These are phyloP conservation scores for Cantharis lateralis DNA, from an alignment of 2,888 invertebrate genomes.

Conservation along the genomic window DNA sequence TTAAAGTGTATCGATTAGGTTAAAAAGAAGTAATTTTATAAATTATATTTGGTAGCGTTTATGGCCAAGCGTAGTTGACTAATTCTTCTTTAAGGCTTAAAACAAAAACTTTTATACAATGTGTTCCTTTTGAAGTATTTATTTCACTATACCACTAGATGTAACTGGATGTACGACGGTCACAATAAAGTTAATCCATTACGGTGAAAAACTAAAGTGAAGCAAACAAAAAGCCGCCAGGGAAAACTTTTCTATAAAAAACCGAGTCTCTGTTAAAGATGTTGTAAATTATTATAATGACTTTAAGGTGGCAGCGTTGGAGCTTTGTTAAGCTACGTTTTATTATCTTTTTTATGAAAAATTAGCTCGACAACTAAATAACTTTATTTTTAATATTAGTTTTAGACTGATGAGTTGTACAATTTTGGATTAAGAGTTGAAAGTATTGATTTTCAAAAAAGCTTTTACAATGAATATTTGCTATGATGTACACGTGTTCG, in stretches of 20 bases:
- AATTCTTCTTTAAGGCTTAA: slow-evolving; percentile 33
- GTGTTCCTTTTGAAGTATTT: slow-evolving; percentile 33
- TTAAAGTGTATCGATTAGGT: slow-evolving; percentile 23
- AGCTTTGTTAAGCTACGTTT: slow-evolving; percentile 26
- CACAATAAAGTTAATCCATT: slow-evolving; percentile 47
- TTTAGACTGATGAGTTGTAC: background rate
- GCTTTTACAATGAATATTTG: slow-evolving; percentile 4
- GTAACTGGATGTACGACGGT: slow-evolving; percentile 33
- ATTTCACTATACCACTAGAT: slow-evolving; percentile 35
- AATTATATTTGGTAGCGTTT: slow-evolving; percentile 18
- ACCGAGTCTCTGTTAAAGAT: slow-evolving; percentile 35
- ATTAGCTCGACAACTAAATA: slow-evolving; percentile 12
- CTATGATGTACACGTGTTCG: slow-evolving; percentile 17
- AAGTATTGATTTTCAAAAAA: background rate
- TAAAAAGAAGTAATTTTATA: slow-evolving; percentile 8
- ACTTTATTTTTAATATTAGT: background rate
- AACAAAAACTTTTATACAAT: slow-evolving; percentile 34
- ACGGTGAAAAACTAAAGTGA: slow-evolving; percentile 46
- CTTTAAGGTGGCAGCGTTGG: slow-evolving; percentile 36
- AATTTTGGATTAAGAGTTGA: background rate
- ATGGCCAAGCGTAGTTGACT: slow-evolving; percentile 33
- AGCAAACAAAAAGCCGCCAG: slow-evolving; percentile 41
- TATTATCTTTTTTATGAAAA: slow-evolving; percentile 11
- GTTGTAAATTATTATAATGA: slow-evolving; percentile 44
- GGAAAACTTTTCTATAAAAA: slow-evolving; percentile 40